Evolutionary conservation across 1,140 invertebrate species (phyloP), one percentile per base, ranked within the genome.

Genomic region (Hylaeus volcanicus): DNA sequence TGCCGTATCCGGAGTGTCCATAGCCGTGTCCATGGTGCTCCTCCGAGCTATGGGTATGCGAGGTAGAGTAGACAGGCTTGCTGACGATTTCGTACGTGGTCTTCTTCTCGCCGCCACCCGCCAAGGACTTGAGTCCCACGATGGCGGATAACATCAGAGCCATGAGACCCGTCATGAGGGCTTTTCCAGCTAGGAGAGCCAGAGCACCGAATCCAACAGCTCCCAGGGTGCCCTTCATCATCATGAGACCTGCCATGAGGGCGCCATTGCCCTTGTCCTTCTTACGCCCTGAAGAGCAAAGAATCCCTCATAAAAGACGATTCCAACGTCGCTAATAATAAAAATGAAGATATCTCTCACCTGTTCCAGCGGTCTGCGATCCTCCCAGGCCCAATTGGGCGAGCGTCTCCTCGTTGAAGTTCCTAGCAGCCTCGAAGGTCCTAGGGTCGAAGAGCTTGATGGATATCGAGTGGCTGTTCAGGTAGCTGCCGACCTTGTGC

Each of bases 31-130:
- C 93, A 0, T 94, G 94, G 12, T 95, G 94, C 71, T 97, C 95
- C 89, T 96, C 96, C 0, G 95, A 94, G 11, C 96, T 97, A 79
- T 97, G 96, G 1, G 95, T 95, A 83, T 97, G 96, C 0, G 95
- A 94, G 64, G 95, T 95, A 0, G 94, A 95, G 89, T 97, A 96
- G 0, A 97, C 94, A 0, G 97, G 97, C 85, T 97, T 97, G 69
- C 96, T 96, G 53, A 97, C 95, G 68, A 97, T 97, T 91, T 97
- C 97, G 88, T 97, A 97, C 0, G 96, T 97, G 1, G 96, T 97
- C 39, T 96, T 96, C 84, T 96, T 96, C 39, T 95, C 94, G 26
- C 95, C 95, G 26, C 95, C 95, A 6, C 94, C 88, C 0, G 95
- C 94, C n/a, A 97, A 87, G 0, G 96, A 95, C 84, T 97, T 97